Percentiles rank a stretch among this genome's conserved stretches.
Evolutionary conservation across 2,797 vertebrate species (phyloP).

Genomic region (Crypturellus tataupa): DNA sequence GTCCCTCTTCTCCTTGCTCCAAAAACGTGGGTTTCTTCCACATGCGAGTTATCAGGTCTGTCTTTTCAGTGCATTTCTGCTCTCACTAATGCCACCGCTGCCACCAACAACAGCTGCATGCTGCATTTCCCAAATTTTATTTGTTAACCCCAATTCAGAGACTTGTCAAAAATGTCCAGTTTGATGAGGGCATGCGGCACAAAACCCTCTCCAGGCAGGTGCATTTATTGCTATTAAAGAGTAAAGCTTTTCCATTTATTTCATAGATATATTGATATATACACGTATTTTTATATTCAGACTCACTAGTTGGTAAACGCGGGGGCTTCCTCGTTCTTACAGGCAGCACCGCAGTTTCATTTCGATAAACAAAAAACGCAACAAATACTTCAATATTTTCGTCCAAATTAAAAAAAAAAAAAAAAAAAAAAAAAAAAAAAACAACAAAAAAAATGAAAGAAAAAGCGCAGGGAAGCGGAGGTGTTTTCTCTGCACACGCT

Average conservation of each 20-base stretch:
- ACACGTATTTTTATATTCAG: no score
- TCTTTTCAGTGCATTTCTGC: no score
- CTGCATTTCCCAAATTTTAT: accelerated
- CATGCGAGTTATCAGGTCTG: not conserved
- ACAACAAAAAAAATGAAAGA: no score
- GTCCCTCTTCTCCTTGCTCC: not conserved
- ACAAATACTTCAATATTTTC: accelerated
- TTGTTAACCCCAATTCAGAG: accelerated
- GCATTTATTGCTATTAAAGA: accelerated
- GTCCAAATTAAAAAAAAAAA: not conserved
- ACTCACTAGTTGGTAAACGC: not conserved
- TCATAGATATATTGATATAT: accelerated
- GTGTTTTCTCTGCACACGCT: no score
- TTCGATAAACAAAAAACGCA: not conserved
- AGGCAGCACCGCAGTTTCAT: not conserved
- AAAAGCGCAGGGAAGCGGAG: no score
- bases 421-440: no score
- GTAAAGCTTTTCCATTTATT: not conserved
- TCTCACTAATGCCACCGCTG: accelerated
- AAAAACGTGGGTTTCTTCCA: not conserved
- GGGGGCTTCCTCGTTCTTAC: not conserved
- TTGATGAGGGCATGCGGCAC: not conserved
- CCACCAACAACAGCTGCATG: not conserved
- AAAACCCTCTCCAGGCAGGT: not conserved
- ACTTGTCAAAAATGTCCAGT: not conserved